A percentile compares a stretch with the other conserved stretches of the same genome.
Conservation (phyloP, 2,888 invertebrate genomes). For the Rugalucina vietnamica region DNA sequence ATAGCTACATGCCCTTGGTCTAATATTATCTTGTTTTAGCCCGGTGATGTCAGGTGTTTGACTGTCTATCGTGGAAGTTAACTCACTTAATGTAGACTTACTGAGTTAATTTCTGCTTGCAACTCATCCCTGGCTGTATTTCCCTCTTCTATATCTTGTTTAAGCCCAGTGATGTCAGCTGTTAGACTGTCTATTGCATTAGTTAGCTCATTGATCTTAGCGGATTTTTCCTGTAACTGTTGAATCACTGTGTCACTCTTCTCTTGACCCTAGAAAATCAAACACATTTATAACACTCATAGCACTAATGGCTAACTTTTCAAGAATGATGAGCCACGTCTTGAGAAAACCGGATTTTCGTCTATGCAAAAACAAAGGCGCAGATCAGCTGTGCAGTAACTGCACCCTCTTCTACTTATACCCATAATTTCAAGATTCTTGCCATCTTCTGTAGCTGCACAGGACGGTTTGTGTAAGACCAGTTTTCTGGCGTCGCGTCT, state of each 20-base stretch:
- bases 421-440: no score
- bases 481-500: no score
- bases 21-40: conserved; percentile 65
- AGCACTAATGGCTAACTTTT: no score
- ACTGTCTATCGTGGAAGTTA: conserved; percentile 69
- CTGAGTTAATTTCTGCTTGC: conserved; percentile 63
- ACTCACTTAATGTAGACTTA: conserved; percentile 61
- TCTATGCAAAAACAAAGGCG: no score
- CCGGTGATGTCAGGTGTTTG: conserved; percentile 62
- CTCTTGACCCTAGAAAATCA: conserved; percentile 63
- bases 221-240: conserved; percentile 69
- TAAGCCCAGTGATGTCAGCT: conserved; percentile 61
- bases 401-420: no score
- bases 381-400: no score
- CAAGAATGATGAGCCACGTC: no score
- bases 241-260: conserved; percentile 69
- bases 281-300: no score
- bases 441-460: no score
- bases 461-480: no score
- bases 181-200: conserved; percentile 65
- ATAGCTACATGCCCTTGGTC: conserved; percentile 60
- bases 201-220: conserved; percentile 70
- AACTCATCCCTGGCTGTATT: conserved; percentile 58
- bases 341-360: no score
- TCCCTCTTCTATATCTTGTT: conserved; percentile 66